phyloP scores from a whole-genome alignment of 2,113 vertebrate species.

The Turnix velox region DNA sequence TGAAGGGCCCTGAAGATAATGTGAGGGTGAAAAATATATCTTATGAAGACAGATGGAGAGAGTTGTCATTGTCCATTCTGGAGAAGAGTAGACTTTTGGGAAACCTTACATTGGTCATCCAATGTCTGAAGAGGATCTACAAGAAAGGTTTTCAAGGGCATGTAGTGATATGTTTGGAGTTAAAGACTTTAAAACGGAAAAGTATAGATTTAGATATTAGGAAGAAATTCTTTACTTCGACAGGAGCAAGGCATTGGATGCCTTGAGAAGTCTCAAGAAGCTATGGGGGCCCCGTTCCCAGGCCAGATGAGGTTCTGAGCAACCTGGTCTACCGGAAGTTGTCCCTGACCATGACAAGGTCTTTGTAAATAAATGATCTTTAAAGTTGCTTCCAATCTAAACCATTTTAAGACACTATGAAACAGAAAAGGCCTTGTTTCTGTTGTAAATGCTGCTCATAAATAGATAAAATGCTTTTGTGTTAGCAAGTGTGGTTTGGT shows the following conservation, averaged over 20 bases:
- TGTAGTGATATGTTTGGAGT: not conserved
- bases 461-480: not conserved
- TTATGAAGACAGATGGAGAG: not conserved
- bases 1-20: not conserved
- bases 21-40: not conserved
- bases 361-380: not conserved
- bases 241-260: not conserved
- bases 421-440: not conserved
- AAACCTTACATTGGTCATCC: not conserved
- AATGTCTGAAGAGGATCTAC: not conserved
- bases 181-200: not conserved
- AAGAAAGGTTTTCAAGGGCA: not conserved
- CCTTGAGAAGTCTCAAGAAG: not conserved
- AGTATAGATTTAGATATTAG: not conserved
- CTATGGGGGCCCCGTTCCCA: not conserved
- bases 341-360: not conserved
- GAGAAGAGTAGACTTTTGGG: not conserved
- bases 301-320: not conserved
- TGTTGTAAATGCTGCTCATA: not conserved
- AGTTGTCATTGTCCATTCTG: not conserved
- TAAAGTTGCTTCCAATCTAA: not conserved
- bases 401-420: not conserved
- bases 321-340: not conserved
- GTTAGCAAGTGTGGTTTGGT: fast-evolving
- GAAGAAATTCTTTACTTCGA: not conserved